Evolutionary conservation across 2,888 invertebrate genomes (phyloP), one percentile per base, ranked within the genome.

Genomic region (Calliphora vomitoria): DNA sequence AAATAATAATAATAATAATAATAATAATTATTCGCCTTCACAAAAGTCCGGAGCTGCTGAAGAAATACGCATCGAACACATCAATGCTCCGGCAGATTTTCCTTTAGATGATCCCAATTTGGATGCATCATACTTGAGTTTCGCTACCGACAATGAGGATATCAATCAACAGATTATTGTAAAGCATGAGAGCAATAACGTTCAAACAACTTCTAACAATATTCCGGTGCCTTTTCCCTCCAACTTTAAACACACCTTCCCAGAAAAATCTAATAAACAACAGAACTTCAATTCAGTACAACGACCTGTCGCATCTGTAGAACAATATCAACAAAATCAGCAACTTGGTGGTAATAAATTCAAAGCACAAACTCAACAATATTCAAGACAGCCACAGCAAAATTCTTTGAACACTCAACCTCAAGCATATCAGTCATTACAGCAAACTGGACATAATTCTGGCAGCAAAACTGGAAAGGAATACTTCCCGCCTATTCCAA

Each of bases 221-320:
- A 79, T 89, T 35, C 86, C 91, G 0, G 90, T 91, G 58, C 90
- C 92, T 1, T 91, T 91, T 47, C 90, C 92, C 3, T 91, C 92
- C 8, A 91, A 55, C 85, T 91, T 90, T 79, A 90, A 89, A 66
- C 92, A 92, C 41, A 89, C 89, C 11, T 90, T 91, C 25, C 89
- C 89, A 75, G 76, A 78, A 74, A 90, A 79, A 13, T 62, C 82
- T 1, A 0, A 25, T 58, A 53, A 25, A 75, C 20, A 62, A 41
- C n/a, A 50, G 18, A 74, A 25, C 50, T 41, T n/a, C 15, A 18
- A 35, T 58, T 69, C 69, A 2, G 38, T 25, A 8, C 5, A 60
- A 47, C 35, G 68, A 25, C 15, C 25, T 13, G 60, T 15, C 35
- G 4, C 6, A 6, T 38, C 13, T 18, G 15, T 35, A 38, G n/a